These are phyloP conservation scores for Brotula barbata DNA, from an alignment of 2,797 vertebrate species.

Conservation along the genomic window DNA sequence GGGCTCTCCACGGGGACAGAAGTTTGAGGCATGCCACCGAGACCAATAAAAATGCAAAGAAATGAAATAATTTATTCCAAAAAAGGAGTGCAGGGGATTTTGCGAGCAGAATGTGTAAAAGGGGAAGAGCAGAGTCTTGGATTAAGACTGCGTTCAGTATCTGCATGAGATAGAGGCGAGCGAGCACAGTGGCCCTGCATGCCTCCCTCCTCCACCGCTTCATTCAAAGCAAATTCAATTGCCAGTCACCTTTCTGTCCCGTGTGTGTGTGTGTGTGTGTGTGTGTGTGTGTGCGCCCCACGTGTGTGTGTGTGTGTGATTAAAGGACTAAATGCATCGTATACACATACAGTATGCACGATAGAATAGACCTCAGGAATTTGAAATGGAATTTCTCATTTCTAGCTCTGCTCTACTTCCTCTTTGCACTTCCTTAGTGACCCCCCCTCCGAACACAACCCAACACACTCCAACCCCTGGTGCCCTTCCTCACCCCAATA, in stretches of 20 bases:
- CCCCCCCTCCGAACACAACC: constrained; percentile 15
- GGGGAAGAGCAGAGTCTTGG: constrained; percentile 66
- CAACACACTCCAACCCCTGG: constrained; percentile 7
- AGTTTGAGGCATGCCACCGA: constrained; percentile 54
- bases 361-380: constrained; percentile 31
- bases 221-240: constrained; percentile 71
- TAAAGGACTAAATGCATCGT: constrained; percentile 54
- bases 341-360: constrained; percentile 29
- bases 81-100: constrained; percentile 70
- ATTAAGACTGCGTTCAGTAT: constrained; percentile 67
- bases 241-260: constrained; percentile 51
- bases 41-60: constrained; percentile 61
- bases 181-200: constrained; percentile 57
- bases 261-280: constrained; percentile 13
- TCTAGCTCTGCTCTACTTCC: constrained; percentile 8
- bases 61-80: constrained; percentile 76
- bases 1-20: constrained; percentile 62
- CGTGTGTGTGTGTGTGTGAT: constrained; percentile 33
- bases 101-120: constrained; percentile 56
- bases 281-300: constrained; percentile 11
- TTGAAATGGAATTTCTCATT: constrained; percentile 36
- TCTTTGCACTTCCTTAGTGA: neutral
- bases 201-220: constrained; percentile 57
- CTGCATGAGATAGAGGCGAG: constrained; percentile 55
- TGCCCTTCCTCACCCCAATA: neutral